Base-by-base conservation (phyloP, 2,888 invertebrate species). In the Caenorhabditis becei region DNA sequence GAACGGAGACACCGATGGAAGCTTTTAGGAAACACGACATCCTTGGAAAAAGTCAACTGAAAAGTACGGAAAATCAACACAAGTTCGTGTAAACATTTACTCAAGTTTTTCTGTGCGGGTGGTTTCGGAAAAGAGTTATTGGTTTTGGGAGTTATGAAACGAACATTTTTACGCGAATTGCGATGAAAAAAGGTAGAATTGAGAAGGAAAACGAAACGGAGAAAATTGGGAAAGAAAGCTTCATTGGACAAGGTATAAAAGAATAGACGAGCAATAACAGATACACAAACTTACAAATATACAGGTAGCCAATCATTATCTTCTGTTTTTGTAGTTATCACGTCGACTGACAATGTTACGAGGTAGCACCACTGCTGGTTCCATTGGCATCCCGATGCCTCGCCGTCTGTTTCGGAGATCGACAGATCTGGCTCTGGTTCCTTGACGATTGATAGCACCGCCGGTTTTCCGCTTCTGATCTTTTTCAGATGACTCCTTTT, bases 321-420 rank as follows among this genome's bases (percentile, higher is more conserved):
- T 69, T 24, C 59, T 49, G 3, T 41, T 70, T 35, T 20, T 35
- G 53, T 14, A 70, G 53, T 70, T 70, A 4, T 70, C 59, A 3
- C 49, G 58, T 41, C 70, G 70, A 14, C 41, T 59, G 3, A 28
- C 59, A 51, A 70, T 59, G 18, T 61, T 61, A 16, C 18, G 67
- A 2, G 67, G 67, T 23, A 51, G 35, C 32, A 32, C 32, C 32
- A 32, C n/a, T n/a, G n/a, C n/a, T n/a, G n/a, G n/a, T n/a, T n/a
- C n/a, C n/a, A n/a, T n/a, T n/a, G n/a, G n/a, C n/a, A n/a, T n/a
- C n/a, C 28, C 20, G 28, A 32, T 26, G 28, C 18, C 20, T 5
- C 41, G 54, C 11, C 24, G 26, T 10, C 16, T 10, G 44, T 44
- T 10, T 16, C 44, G 44, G 16, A 44, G 44, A 44, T 10, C 44